Evolutionary conservation across 2,888 invertebrate genomes (phyloP), one percentile per base, ranked within the genome.

Genomic region (Phytoseiulus persimilis): DNA sequence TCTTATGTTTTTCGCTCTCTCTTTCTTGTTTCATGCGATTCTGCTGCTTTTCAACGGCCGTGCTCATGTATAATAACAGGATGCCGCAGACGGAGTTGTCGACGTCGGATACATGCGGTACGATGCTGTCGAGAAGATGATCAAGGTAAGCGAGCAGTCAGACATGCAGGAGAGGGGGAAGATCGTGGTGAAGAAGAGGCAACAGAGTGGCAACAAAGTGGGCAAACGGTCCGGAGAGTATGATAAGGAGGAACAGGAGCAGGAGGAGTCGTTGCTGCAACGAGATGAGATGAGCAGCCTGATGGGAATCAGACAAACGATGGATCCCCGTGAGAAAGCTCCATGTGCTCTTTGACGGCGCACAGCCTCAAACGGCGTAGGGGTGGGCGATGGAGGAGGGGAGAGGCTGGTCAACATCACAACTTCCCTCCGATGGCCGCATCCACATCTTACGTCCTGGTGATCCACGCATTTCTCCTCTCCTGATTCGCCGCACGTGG

Each of bases 121-220:
- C 45, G 87, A 45, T 32, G 87, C 87, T 39, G 87, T 87, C 87
- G 87, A 87, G 33, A 87, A 87, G 33, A 87, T 87, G 87, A 87
- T 87, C 87, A 87, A 87, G 87, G 87, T 87, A 33, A 87, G 87
- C 32, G 33, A 87, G 11, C n/a, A 65, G 28, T 2, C 65, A 65
- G 65, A 65, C 65, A 65, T 65, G 65, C 65, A 65, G 65, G 65
- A 6, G 65, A 65, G 65, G 1, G 65, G 65, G 65, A 2, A 65
- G 65, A 65, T 65, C 65, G 65, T 65, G 65, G 65, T 65, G 18
- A 65, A 23, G 28, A 23, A 65, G 65, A 6, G 18, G 65, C 65
- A 65, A 65, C 65, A 65, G 65, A 65, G 65, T 65, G 65, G 65
- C 65, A 65, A 65, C 23, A 65, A 65, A 65, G 28, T 28, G 65